Conservation (phyloP, 2,888 invertebrate genomes). For the Leptinotarsa tumamoca region DNA sequence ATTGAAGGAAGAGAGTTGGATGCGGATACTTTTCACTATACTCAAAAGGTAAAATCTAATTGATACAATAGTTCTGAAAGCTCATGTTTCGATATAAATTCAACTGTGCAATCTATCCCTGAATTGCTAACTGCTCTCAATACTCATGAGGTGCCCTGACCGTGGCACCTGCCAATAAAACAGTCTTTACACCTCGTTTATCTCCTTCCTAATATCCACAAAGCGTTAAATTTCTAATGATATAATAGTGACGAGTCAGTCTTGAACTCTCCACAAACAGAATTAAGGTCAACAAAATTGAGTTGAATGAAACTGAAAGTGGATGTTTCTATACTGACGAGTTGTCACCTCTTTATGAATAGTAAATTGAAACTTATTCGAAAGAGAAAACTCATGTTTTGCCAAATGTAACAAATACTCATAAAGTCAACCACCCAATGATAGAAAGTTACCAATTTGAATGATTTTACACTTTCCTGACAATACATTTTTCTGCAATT, state of each 20-base stretch:
- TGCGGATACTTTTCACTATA: too few species aligned
- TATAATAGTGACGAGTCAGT: not conserved
- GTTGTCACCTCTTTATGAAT: not conserved
- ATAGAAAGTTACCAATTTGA: not conserved
- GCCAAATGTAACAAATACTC: not conserved
- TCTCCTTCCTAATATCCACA: too few species aligned
- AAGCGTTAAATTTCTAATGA: not conserved
- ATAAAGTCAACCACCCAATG: not conserved
- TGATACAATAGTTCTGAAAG: too few species aligned
- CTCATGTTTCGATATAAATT: too few species aligned
- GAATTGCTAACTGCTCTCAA: too few species aligned
- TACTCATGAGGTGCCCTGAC: too few species aligned
- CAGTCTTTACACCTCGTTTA: too few species aligned
- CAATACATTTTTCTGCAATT: not conserved
- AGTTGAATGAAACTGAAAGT: constrained; percentile 18
- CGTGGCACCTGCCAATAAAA: too few species aligned
- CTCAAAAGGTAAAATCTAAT: too few species aligned
- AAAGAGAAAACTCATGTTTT: constrained; percentile 1
- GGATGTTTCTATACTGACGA: not conserved
- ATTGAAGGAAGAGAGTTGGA: too few species aligned
- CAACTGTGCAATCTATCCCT: too few species aligned
- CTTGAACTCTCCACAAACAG: not conserved
- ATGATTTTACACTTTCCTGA: not conserved
- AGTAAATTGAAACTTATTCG: not conserved
- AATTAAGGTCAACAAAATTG: not conserved